These are phyloP conservation scores for Saguinus imperator DNA, from an alignment of 2,113 vertebrate genomes.

Conservation along the genomic window DNA sequence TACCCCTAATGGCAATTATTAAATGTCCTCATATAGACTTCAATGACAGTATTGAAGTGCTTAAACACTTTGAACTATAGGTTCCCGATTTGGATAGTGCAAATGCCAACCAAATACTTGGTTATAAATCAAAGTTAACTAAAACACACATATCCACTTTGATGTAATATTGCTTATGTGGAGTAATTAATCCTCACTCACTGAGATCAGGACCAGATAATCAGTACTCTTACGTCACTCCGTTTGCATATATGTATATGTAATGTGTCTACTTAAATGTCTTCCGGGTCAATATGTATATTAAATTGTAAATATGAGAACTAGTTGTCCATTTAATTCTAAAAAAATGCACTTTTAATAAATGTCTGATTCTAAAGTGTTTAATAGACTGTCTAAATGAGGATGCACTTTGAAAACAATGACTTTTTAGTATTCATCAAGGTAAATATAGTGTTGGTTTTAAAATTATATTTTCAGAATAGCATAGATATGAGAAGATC, in stretches of 20 bases:
- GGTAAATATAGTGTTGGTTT: background rate
- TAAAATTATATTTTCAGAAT: constrained; percentile 23
- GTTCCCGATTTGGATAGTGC: background rate
- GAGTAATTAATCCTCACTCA: background rate
- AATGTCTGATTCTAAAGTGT: background rate
- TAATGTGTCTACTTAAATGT: background rate
- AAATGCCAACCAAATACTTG: background rate
- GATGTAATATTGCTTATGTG: background rate
- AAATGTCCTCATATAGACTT: background rate
- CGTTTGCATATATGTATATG: background rate
- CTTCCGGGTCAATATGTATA: background rate
- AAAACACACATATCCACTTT: background rate
- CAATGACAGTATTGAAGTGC: background rate
- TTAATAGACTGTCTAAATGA: background rate
- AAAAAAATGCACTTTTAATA: background rate
- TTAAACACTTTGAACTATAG: background rate
- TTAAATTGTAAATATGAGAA: background rate
- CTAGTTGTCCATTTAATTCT: background rate
- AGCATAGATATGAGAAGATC: background rate
- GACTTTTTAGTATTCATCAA: background rate
- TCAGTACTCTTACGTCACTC: background rate
- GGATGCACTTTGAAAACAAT: background rate
- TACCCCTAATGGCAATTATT: background rate
- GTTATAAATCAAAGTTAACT: background rate
- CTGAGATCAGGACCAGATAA: background rate